phyloP scores from a whole-genome alignment of 2,113 vertebrate species.

The Pipa parva region DNA sequence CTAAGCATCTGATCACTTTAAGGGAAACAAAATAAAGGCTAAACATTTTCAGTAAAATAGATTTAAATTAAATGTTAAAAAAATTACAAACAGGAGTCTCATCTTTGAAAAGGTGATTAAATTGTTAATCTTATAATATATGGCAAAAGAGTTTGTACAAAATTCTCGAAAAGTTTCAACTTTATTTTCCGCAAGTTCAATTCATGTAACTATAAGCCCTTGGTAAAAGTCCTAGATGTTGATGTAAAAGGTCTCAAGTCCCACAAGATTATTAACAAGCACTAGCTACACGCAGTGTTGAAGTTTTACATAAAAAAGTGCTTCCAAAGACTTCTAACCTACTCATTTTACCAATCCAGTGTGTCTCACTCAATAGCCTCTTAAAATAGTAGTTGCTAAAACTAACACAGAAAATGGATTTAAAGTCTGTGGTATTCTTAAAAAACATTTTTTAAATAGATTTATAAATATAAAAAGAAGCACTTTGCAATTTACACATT shows the following conservation, averaged over 20 bases:
- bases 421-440: neutral
- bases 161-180: neutral
- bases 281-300: conserved; percentile 8
- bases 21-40: too few relatives aligned
- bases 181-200: neutral
- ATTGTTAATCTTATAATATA: too few relatives aligned
- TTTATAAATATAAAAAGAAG: conserved; percentile 14
- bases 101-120: too few relatives aligned
- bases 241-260: conserved; percentile 13
- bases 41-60: too few relatives aligned
- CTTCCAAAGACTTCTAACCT: conserved; percentile 11
- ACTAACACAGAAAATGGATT: conserved; percentile 36
- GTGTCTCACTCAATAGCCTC: conserved; percentile 28
- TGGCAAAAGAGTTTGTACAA: too few relatives aligned
- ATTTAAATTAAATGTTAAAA: too few relatives aligned
- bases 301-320: conserved; percentile 23
- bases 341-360: conserved; percentile 20
- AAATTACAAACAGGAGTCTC: too few relatives aligned
- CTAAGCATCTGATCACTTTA: too few relatives aligned
- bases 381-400: conserved; percentile 26
- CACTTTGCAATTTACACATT: conserved; percentile 43
- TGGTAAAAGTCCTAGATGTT: conserved; percentile 29
- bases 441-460: neutral
- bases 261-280: conserved; percentile 12
- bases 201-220: conserved; percentile 33